phyloP scores from a whole-genome alignment of 2,888 invertebrate genomes.

The Pasiphila rectangulata region DNA sequence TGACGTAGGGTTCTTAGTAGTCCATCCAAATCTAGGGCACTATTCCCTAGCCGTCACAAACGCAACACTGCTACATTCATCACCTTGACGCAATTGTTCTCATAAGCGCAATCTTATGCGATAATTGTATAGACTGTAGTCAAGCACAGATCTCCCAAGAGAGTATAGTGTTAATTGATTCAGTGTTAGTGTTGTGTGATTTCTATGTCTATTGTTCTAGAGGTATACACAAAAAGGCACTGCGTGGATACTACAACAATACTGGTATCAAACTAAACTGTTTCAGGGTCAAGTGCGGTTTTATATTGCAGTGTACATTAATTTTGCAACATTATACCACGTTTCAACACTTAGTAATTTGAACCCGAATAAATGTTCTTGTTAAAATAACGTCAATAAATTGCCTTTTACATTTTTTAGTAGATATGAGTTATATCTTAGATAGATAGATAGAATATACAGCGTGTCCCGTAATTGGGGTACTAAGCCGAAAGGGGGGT shows the following conservation, averaged over 20 bases:
- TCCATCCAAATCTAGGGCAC: background rate
- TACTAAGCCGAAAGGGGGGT: too few species aligned
- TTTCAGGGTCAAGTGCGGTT: slow-evolving; percentile 4
- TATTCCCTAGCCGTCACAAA: slow-evolving; percentile 2
- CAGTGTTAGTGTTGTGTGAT: background rate
- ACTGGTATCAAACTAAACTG: background rate
- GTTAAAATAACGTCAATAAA: background rate
- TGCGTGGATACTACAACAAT: background rate
- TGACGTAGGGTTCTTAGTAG: background rate
- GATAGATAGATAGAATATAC: too few species aligned
- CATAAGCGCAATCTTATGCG: background rate
- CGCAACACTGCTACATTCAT: slow-evolving; percentile 1
- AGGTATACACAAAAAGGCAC: background rate
- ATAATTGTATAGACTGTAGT: background rate
- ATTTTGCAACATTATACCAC: slow-evolving; percentile 8
- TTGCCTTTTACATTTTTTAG: too few species aligned
- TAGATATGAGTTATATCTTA: too few species aligned
- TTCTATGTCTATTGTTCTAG: background rate
- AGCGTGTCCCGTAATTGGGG: too few species aligned
- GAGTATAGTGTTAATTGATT: background rate
- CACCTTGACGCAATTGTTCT: slow-evolving; percentile 6
- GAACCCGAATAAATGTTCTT: background rate
- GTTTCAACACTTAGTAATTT: background rate
- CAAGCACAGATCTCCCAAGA: too few species aligned
- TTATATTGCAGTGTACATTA: slow-evolving; percentile 7